These are phyloP conservation scores for Drosophila aldrichi DNA, from an alignment of 2,888 invertebrate species.

Conservation along the genomic window DNA sequence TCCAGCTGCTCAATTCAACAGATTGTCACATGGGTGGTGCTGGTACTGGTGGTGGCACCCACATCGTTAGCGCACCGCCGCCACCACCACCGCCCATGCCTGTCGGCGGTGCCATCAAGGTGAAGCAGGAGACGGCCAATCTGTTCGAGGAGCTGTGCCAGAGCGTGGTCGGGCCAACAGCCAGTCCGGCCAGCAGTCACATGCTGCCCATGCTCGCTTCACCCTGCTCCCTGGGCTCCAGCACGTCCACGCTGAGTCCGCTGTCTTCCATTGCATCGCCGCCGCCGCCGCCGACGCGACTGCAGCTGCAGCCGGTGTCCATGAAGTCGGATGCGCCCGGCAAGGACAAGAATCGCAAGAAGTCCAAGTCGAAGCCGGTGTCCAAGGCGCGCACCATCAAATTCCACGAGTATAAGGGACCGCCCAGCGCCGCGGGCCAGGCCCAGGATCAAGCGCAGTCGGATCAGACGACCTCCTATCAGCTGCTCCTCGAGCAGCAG, in stretches of 20 bases:
- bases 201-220: constrained; percentile 86
- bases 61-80: constrained; percentile 39
- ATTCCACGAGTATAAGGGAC: constrained; percentile 98
- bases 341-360: constrained; percentile 93
- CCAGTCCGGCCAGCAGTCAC: constrained; percentile 80
- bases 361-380: constrained; percentile 92
- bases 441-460: constrained; percentile 86
- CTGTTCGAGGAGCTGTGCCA: constrained; percentile 88
- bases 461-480: constrained; percentile 94
- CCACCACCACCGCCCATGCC: constrained; percentile 57
- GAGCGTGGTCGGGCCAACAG: constrained; percentile 86
- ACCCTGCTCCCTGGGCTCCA: constrained; percentile 87
- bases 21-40: constrained; percentile 24
- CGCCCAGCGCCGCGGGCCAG: constrained; percentile 92
- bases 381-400: constrained; percentile 96
- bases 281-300: constrained; percentile 86
- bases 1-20: constrained; percentile 72
- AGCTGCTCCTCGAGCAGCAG: constrained; percentile 96
- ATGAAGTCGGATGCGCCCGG: constrained; percentile 88
- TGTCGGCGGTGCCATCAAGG: constrained; percentile 68
- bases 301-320: constrained; percentile 84
- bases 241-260: constrained; percentile 89
- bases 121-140: constrained; percentile 85
- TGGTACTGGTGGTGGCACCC: neutral
- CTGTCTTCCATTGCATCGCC: constrained; percentile 89